Evolutionary conservation across 2,113 vertebrate genomes (phyloP), one percentile per base, ranked within the genome.

Genomic region (Noturus placidus): DNA sequence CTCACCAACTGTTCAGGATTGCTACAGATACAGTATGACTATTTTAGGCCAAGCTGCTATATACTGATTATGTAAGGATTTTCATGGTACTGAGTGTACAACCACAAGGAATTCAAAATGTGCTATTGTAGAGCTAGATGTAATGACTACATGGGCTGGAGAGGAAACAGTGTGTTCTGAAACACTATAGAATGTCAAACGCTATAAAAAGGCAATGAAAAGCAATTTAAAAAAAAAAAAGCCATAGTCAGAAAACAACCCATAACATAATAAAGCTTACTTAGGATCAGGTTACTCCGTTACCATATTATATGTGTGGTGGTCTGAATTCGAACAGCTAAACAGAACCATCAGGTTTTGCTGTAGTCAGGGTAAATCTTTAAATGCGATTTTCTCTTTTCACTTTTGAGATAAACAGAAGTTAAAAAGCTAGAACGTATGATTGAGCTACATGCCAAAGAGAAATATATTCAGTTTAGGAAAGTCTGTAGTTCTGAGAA

Each of bases 181-280:
- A n/a, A 76, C 10, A n/a, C 13, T 50, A 50, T 27, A 15, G 22
- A 50, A 50, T 13, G 6, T 27, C 42, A 50, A n/a, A 10, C 2
- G 38, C 74, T 77, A 27, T 77, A 56, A 79, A 79, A 79, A 79
- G 17, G 77, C 77, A 33, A 79, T 76, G n/a, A 56, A 30, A 19
- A 79, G n/a, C 6, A 30, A 30, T 52, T 54, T 52, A 38, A 38
- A 38, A 38, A 38, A 38, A 38, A 38, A 38, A 38, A 27, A 77
- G 22, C 42, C 19, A 20, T 5, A 14, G 19, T 14, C 11, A 8
- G 20, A 5, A 70, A 19, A 69, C 33, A 69, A 33, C 27, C 69
- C 38, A 3, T 61, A 61, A 25, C 22, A 17, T 72, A 22, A 27
- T 50, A 25, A 77, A n/a, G 25, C 74, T 77, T 14, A 46, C 10